Percentiles rank a stretch among this genome's conserved stretches.
Evolutionary conservation across 2,888 invertebrate species (phyloP).

Genomic region (Heteromurus nitidus): DNA sequence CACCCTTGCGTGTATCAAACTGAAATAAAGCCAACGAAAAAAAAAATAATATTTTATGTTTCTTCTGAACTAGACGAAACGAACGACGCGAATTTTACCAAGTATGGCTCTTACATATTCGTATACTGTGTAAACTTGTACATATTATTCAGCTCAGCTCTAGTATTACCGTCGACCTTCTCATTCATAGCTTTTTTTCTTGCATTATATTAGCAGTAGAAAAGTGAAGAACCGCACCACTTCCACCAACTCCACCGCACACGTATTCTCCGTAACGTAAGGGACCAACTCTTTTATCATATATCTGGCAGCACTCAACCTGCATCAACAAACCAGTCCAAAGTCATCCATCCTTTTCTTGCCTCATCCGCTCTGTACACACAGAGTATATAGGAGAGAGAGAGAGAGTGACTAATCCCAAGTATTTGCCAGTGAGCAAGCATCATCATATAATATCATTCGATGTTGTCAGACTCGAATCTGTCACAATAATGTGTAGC

Average conservation of each 20-base stretch:
- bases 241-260: not conserved
- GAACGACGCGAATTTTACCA: too few relatives aligned
- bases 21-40: not conserved
- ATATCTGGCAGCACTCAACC: not conserved
- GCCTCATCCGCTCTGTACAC: not conserved
- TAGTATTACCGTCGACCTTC: constrained; percentile 10
- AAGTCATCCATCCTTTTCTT: not conserved
- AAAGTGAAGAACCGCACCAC: not conserved
- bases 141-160: not conserved
- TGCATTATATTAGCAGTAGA: not conserved
- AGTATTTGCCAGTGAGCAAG: not conserved
- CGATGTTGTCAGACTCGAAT: too few relatives aligned
- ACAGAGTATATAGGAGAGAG: too few relatives aligned
- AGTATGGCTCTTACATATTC: too few relatives aligned
- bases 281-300: not conserved
- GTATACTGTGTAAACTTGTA: not conserved
- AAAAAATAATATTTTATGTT: not conserved
- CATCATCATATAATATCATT: constrained; percentile 4
- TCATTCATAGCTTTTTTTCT: constrained; percentile 1
- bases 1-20: too few relatives aligned
- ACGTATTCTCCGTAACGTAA: not conserved
- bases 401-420: constrained; percentile 5
- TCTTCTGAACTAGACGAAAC: not conserved
- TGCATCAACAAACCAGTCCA: constrained; percentile 7
- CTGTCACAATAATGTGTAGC: too few relatives aligned